A percentile compares a stretch with the other conserved stretches of the same genome.
Evolutionary conservation across 2,113 vertebrate genomes (phyloP).

Genomic region (Asarcornis scutulata): DNA sequence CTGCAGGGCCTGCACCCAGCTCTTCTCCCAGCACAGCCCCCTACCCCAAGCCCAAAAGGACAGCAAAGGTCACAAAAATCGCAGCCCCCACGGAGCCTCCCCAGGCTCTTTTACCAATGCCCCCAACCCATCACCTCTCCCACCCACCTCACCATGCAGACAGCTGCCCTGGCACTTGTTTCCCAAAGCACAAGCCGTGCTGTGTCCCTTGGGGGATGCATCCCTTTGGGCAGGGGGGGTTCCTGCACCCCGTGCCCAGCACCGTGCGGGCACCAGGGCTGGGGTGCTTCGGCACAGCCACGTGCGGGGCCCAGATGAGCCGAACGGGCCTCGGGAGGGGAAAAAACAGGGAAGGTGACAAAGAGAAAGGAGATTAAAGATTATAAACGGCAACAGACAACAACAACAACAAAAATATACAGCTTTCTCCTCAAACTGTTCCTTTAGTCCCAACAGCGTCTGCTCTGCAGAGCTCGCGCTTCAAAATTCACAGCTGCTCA

Average conservation of each 20-base stretch:
- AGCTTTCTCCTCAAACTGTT: constrained; percentile 28
- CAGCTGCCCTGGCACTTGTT: background rate
- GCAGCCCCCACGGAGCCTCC: background rate
- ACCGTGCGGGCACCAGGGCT: no score
- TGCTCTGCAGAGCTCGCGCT: background rate
- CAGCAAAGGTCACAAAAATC: background rate
- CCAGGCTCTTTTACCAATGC: background rate
- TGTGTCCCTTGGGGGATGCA: no score
- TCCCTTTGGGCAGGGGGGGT: no score
- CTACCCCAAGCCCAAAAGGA: background rate
- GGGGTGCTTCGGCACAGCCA: no score
- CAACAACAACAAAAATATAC: constrained; percentile 26
- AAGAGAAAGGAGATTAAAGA: constrained; percentile 10
- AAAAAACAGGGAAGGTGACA: background rate
- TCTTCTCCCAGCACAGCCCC: background rate
- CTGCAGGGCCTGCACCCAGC: accelerated
- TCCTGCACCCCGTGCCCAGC: no score
- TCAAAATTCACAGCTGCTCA: constrained; percentile 58
- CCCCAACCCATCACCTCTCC: background rate
- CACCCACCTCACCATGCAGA: accelerated
- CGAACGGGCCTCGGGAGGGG: background rate
- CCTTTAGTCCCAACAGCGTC: constrained; percentile 19
- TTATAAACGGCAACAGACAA: constrained; percentile 15
- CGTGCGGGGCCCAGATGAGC: background rate
- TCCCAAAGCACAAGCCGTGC: background rate